phyloP scores from a whole-genome alignment of 2,888 invertebrate genomes.

The Scaptomyza parva region DNA sequence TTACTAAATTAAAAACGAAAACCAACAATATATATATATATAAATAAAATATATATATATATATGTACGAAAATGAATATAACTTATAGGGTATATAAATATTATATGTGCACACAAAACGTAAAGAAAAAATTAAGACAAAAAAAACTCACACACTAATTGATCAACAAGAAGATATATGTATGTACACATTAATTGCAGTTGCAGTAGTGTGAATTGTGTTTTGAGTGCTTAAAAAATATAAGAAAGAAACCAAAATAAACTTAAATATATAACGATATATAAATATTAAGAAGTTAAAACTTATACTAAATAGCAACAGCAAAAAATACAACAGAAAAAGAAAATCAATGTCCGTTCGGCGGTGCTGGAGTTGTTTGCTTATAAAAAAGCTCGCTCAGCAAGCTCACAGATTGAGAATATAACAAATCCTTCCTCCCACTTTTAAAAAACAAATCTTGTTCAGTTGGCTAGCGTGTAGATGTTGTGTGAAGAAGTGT shows the following conservation, averaged over 20 bases:
- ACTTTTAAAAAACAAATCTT: slow-evolving; percentile 50
- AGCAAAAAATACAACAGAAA: slow-evolving; percentile 16
- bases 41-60: slow-evolving; percentile 42
- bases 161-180: slow-evolving; percentile 26
- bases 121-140: slow-evolving; percentile 10
- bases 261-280: slow-evolving; percentile 39
- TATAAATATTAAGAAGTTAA: slow-evolving; percentile 52
- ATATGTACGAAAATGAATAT: slow-evolving; percentile 55
- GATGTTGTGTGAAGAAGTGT: slow-evolving; percentile 28
- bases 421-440: background rate
- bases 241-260: slow-evolving; percentile 72
- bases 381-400: slow-evolving; percentile 30
- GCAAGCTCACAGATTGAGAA: slow-evolving; percentile 24
- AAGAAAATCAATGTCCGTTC: slow-evolving; percentile 25
- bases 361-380: slow-evolving; percentile 46
- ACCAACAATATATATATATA: slow-evolving; percentile 43
- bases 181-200: slow-evolving; percentile 25
- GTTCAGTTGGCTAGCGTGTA: slow-evolving; percentile 55
- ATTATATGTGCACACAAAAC: slow-evolving; percentile 44
- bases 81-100: slow-evolving; percentile 42
- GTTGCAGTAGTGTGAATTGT: slow-evolving; percentile 39
- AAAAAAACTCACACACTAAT: slow-evolving; percentile 21
- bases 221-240: slow-evolving; percentile 50
- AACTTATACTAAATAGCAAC: slow-evolving; percentile 22
- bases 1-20: slow-evolving; percentile 71